These are phyloP conservation scores for Cherax quadricarinatus DNA, from an alignment of 1,140 invertebrate species.

Conservation along the genomic window DNA sequence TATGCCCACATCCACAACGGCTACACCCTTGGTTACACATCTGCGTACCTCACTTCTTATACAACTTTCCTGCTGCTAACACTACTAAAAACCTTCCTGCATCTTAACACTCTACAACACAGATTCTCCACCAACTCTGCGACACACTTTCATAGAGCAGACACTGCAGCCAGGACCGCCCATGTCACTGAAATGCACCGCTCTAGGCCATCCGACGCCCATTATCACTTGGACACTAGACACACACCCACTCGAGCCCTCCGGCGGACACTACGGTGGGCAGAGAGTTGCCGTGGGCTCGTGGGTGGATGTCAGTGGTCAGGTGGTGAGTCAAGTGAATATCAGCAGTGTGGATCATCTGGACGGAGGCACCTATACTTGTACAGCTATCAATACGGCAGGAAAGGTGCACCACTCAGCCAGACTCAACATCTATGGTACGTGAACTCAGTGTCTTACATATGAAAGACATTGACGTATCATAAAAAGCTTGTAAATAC, in stretches of 20 bases:
- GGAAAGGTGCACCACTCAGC: slow-evolving; percentile 86
- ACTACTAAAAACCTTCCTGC: too few relatives aligned
- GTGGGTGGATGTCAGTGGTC: slow-evolving; percentile 73
- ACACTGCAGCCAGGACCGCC: slow-evolving; percentile 86
- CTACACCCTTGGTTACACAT: too few relatives aligned
- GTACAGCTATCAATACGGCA: slow-evolving; percentile 87
- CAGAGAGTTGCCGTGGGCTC: slow-evolving; percentile 51
- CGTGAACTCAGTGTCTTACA: slow-evolving; percentile 75
- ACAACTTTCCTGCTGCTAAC: too few relatives aligned
- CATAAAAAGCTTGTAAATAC: too few relatives aligned
- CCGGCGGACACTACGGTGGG: slow-evolving; percentile 31
- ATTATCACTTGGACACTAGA: slow-evolving; percentile 92
- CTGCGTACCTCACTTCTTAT: too few relatives aligned
- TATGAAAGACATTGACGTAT: too few relatives aligned
- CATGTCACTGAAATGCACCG: slow-evolving; percentile 89
- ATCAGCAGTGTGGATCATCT: slow-evolving; percentile 89
- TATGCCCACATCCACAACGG: too few relatives aligned
- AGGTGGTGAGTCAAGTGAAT: slow-evolving; percentile 92
- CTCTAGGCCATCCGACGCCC: slow-evolving; percentile 90
- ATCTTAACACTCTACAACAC: slow-evolving; percentile 34
- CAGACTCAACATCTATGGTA: slow-evolving; percentile 91
- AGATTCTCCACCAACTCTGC: slow-evolving; percentile 86
- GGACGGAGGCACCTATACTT: slow-evolving; percentile 91
- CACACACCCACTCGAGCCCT: slow-evolving; percentile 75
- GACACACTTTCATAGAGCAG: slow-evolving; percentile 90